A percentile compares a stretch with the other conserved stretches of the same genome.
Conservation (phyloP, 2,888 invertebrate species). For the Tetramorium bicarinatum region DNA sequence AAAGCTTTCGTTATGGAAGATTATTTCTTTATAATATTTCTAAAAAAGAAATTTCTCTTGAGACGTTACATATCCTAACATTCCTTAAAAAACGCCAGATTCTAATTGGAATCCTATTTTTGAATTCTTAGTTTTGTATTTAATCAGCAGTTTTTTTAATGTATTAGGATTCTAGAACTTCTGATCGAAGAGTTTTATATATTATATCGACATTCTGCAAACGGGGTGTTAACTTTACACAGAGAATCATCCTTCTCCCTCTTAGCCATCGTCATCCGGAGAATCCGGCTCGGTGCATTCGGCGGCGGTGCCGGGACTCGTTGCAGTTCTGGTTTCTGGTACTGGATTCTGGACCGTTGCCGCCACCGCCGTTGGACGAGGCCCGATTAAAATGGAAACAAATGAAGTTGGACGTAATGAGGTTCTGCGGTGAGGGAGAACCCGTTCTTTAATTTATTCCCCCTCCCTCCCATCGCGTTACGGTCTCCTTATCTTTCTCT, state of each 20-base stretch:
- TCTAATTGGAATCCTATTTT: not conserved
- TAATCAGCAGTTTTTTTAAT: not conserved
- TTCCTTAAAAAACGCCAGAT: not conserved
- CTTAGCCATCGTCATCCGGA: slow-evolving; percentile 5
- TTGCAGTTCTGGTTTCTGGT: slow-evolving; percentile 75
- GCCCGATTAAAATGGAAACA: slow-evolving; percentile 84
- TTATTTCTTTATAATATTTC: not conserved
- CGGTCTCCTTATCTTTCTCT: slow-evolving; percentile 54
- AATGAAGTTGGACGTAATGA: slow-evolving; percentile 83
- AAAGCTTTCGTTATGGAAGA: not conserved
- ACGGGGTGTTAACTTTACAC: not conserved
- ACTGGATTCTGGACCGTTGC: slow-evolving; percentile 75
- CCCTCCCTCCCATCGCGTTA: slow-evolving; percentile 63
- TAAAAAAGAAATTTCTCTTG: not conserved
- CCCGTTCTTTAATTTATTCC: slow-evolving; percentile 85
- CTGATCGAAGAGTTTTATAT: not conserved
- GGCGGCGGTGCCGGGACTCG: slow-evolving; percentile 63
- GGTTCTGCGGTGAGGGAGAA: slow-evolving; percentile 81
- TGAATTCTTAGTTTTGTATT: not conserved
- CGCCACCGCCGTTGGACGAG: slow-evolving; percentile 60
- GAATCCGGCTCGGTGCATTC: slow-evolving; percentile 67
- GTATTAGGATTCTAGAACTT: not conserved
- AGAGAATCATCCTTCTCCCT: slow-evolving; percentile 33
- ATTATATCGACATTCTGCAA: not conserved
- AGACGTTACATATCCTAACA: not conserved